Base-by-base conservation (phyloP, 1,140 invertebrate species). In the Heliothis subflexa region DNA sequence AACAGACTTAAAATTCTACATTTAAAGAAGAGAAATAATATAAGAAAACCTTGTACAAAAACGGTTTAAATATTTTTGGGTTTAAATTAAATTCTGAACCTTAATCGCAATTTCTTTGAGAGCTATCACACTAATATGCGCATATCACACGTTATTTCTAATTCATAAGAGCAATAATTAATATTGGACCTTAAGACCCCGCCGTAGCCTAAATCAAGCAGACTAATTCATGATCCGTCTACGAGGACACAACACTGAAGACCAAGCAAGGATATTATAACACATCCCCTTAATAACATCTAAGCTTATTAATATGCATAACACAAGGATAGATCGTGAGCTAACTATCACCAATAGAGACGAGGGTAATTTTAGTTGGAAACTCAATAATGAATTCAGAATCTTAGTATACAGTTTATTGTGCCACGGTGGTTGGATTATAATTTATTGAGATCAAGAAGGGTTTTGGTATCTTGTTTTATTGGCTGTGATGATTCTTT, bases 361-460 rank as follows among this genome's bases (percentile, higher is more conserved):
- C 79, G 68, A 81, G 85, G 83, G 83, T 90, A 88, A 90, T 92
- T 88, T 88, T 85, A 88, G 85, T 84, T 77, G 76, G 79, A 87
- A 91, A 93, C 87, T 93, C 89, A 78, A 78, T 88, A 91, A 91
- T 88, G 85, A 92, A 91, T 91, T 89, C 89, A 86, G 85, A 88
- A 89, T 87, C 85, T 90, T 84, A 85, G 78, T 85, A 84, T 82
- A 62, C 13, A 86, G 85, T 86, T 85, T 89, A 89, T 83, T 80
- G 85, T 74, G 74, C 81, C 71, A 74, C 70, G 64, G 72, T 71
- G 68, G 77, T 74, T 64, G 72, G 71, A 79, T 66, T 73, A 40
- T 40, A 79, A 71, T 72, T 54, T 70, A 78, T 80, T 75, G 25
- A 70, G 47, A 52, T 52, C 45, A 14, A 14, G 1, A 52, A 52